Evolutionary conservation across 2,113 vertebrate species (phyloP).

Genomic region (Canis aureus): DNA sequence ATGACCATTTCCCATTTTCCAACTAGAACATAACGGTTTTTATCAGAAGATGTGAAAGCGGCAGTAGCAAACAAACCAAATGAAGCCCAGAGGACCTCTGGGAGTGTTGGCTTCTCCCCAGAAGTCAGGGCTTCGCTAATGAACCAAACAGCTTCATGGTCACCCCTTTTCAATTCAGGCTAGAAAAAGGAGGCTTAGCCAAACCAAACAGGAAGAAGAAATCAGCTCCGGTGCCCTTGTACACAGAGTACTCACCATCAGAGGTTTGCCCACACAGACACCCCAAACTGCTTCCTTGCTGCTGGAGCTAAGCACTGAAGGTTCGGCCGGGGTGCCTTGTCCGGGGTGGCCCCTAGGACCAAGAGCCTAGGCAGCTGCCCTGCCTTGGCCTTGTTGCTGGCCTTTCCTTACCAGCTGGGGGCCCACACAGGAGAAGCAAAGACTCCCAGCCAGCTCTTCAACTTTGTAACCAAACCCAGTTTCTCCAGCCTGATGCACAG

Average conservation of each 20-base stretch:
- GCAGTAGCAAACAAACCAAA: neutral
- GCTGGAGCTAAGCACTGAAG: neutral
- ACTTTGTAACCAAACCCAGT: neutral
- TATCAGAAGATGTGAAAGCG: neutral
- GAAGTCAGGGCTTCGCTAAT: neutral
- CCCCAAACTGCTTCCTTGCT: neutral
- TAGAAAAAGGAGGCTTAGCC: neutral
- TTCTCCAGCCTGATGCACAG: accelerated
- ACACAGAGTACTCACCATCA: neutral
- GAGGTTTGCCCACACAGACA: neutral
- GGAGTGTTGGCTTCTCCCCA: neutral
- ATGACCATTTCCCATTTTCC: neutral
- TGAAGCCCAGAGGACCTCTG: neutral
- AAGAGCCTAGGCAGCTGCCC: neutral
- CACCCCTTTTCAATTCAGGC: neutral
- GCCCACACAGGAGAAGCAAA: neutral
- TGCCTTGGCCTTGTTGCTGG: neutral
- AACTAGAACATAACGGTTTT: neutral
- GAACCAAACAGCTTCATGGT: neutral
- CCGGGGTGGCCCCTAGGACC: accelerated
- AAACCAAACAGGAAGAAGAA: neutral
- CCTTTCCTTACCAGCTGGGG: neutral
- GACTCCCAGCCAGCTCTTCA: neutral
- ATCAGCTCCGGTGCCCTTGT: neutral
- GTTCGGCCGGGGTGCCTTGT: neutral